phyloP scores from a whole-genome alignment of 2,113 vertebrate genomes.

The Aptenodytes patagonicus region DNA sequence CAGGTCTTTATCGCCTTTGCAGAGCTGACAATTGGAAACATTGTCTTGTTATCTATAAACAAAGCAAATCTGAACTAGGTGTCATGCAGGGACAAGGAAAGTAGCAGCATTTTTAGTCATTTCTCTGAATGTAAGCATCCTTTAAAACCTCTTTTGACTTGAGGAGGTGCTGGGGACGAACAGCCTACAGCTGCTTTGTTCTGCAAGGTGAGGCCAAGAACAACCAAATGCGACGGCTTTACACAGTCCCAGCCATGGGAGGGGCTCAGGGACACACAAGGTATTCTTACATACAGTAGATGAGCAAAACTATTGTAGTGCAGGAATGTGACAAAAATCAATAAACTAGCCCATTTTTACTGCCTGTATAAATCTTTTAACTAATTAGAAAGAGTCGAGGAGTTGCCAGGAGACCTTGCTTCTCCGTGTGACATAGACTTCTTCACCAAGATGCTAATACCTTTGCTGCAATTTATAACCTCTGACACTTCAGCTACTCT shows the following conservation, averaged over 20 bases:
- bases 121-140: background rate
- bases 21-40: background rate
- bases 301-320: background rate
- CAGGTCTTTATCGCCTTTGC: background rate
- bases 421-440: background rate
- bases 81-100: background rate
- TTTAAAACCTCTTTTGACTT: background rate
- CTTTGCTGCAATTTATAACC: conserved; percentile 41
- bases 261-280: background rate
- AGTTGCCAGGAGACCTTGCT: background rate
- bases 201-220: background rate
- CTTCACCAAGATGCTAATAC: conserved; percentile 12
- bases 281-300: background rate
- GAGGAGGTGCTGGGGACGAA: background rate
- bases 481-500: conserved; percentile 33
- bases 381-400: conserved; percentile 41
- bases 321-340: background rate
- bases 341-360: conserved; percentile 30
- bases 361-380: conserved; percentile 30
- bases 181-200: accelerated
- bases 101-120: background rate
- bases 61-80: background rate
- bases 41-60: background rate
- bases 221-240: accelerated
- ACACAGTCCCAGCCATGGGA: background rate